These are phyloP conservation scores for Stenodera caucasica DNA, from an alignment of 2,888 invertebrate species.

Conservation along the genomic window DNA sequence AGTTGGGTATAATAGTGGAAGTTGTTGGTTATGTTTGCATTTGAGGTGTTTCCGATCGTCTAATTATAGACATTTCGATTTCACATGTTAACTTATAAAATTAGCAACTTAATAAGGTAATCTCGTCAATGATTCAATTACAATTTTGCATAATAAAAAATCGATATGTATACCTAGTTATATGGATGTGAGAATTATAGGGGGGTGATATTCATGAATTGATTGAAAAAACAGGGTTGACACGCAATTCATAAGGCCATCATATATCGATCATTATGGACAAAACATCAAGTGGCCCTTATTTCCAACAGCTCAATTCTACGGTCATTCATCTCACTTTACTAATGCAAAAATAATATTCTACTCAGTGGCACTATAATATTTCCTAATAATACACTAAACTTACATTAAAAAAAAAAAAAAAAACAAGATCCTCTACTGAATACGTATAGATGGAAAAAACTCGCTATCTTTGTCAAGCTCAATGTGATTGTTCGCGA, in stretches of 20 bases:
- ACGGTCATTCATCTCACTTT: not conserved
- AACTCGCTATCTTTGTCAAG: too few species aligned
- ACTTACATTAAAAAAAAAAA: too few species aligned
- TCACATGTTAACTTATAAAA: not conserved
- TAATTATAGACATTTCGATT: conserved; percentile 4
- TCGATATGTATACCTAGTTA: too few species aligned
- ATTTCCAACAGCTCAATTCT: not conserved
- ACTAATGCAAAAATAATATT: not conserved
- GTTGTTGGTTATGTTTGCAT: conserved; percentile 2
- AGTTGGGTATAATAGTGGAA: not conserved
- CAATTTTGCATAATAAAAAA: not conserved
- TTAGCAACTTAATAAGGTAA: not conserved
- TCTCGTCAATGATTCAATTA: not conserved
- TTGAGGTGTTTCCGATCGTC: conserved; percentile 5
- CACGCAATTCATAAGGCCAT: not conserved
- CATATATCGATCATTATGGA: not conserved
- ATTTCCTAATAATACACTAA: too few species aligned
- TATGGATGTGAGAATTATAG: too few species aligned
- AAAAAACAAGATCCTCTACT: too few species aligned
- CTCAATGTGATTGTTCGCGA: too few species aligned
- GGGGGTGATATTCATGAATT: not conserved
- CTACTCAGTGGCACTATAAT: too few species aligned
- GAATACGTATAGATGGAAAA: too few species aligned
- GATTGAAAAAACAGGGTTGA: not conserved
- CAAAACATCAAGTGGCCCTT: not conserved